A percentile compares a stretch with the other conserved stretches of the same genome.
These are phyloP conservation scores for Watsonalla cultraria DNA, from an alignment of 2,888 invertebrate species.

Conservation along the genomic window DNA sequence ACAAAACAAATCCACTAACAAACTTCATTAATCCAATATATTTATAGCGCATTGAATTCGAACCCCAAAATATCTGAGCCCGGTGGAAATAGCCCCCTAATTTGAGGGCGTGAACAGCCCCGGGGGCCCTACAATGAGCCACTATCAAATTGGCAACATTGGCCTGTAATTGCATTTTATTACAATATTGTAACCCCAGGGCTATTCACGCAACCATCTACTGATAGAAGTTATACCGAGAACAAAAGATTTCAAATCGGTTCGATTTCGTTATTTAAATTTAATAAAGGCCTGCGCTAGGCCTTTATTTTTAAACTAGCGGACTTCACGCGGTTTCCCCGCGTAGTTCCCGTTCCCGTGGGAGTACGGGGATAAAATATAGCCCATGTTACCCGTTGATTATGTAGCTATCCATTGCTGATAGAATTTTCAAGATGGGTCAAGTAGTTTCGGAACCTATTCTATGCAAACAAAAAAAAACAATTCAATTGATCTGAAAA, in stretches of 20 bases:
- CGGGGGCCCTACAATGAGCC: constrained; percentile 40
- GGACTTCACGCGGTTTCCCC: too few species aligned
- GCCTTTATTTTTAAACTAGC: too few species aligned
- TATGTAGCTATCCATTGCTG: too few species aligned
- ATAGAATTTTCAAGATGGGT: too few species aligned
- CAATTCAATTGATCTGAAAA: too few species aligned
- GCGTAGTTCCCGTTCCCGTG: too few species aligned
- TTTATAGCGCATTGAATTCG: neutral
- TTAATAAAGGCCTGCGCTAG: too few species aligned
- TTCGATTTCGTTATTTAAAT: too few species aligned
- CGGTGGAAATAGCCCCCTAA: constrained; percentile 18
- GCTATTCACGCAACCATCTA: neutral
- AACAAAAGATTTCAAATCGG: neutral
- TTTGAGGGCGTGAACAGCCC: constrained; percentile 35
- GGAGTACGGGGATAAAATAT: too few species aligned
- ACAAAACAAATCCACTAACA: neutral
- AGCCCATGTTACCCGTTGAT: too few species aligned
- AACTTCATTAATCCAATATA: neutral
- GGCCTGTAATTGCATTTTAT: constrained; percentile 53
- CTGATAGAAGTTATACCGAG: neutral
- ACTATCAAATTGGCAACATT: constrained; percentile 60
- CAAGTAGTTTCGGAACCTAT: too few species aligned
- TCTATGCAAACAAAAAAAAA: too few species aligned
- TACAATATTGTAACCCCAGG: constrained; percentile 4
- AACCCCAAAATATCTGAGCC: constrained; percentile 10